Base-by-base conservation (phyloP, 2,797 vertebrate species). In the Pampus argenteus region DNA sequence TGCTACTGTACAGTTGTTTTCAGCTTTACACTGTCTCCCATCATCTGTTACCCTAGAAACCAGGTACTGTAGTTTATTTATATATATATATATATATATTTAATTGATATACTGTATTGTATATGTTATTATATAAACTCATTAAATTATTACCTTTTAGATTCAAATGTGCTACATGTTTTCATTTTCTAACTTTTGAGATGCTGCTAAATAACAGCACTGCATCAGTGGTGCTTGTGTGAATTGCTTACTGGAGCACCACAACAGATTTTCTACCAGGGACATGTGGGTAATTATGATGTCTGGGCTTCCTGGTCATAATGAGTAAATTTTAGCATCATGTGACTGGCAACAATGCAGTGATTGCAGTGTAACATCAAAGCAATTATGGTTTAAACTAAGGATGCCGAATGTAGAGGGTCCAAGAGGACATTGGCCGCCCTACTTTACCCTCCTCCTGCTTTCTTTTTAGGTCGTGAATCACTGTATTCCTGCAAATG, bases 41-140 rank as follows among this genome's bases (percentile, higher is more conserved):
- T 51, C 56, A 50, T 44, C 20, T 50, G 73, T 83, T 83, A 69
- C 83, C 72, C 62, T 80, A 74, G 78, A 78, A 85, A 83, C 78
- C 28, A 77, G 36, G 34, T 45, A 38, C 29, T 77, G 62, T 17
- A 29, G 38, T 71, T 48, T 60, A 22, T 23, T 73, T 42, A 63
- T 42, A 25, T 40, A 5, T 20, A 11, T 42, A 25, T 40, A 5
- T 20, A 11, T 9, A 2, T 59, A 55, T 57, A 3, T 59, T 65
- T 31, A 61, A 29, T 28, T 50, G 4, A 52, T 40, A 7, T 44
- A 23, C 13, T 40, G 8, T 38, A 28, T n/a, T 54, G 1, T 26
- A 47, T 52, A 65, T 9, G 9, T 29, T 1, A 20, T 4, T 31
- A n/a, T 23, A 34, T 38, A 47, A 23, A 51, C 9, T 42, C n/a